phyloP scores from a whole-genome alignment of 2,888 invertebrate genomes.

The Cantharis rustica region DNA sequence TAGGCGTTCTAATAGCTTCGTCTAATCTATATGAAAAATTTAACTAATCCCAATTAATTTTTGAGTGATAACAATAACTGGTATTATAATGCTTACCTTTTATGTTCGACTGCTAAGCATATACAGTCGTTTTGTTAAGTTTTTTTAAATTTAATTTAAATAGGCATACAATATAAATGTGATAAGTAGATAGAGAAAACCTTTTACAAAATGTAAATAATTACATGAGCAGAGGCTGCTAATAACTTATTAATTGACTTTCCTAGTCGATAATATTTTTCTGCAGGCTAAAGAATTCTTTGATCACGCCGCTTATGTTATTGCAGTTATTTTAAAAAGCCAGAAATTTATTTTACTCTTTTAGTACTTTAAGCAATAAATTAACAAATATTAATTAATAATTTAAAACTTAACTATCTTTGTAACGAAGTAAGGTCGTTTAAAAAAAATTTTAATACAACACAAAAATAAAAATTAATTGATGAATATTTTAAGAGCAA shows the following conservation, averaged over 20 bases:
- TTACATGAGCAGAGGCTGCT: conserved; percentile 40
- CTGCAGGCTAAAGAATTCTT: conserved; percentile 43
- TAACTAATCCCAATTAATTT: not conserved
- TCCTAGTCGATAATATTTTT: conserved; percentile 51
- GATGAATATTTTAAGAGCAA: not conserved
- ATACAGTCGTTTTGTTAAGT: not conserved
- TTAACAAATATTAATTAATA: conserved; percentile 14
- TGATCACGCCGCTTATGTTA: conserved; percentile 30
- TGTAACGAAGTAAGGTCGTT: not conserved
- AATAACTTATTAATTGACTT: conserved; percentile 53
- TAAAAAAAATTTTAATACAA: not conserved
- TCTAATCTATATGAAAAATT: not conserved
- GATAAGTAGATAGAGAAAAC: conserved; percentile 16
- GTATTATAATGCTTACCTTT: not conserved
- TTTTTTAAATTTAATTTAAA: not conserved
- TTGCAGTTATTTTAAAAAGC: conserved; percentile 12
- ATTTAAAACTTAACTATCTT: not conserved
- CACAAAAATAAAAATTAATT: not conserved
- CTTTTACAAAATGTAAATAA: conserved; percentile 41
- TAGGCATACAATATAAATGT: conserved; percentile 3
- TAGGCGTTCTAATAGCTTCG: not conserved
- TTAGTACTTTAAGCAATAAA: conserved; percentile 7
- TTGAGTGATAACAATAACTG: not conserved
- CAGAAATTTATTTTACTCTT: conserved; percentile 15
- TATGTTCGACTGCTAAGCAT: not conserved